Percentiles rank a stretch among this genome's conserved stretches.
These are phyloP conservation scores for Anodontia alba DNA, from an alignment of 2,888 invertebrate species.

Conservation along the genomic window DNA sequence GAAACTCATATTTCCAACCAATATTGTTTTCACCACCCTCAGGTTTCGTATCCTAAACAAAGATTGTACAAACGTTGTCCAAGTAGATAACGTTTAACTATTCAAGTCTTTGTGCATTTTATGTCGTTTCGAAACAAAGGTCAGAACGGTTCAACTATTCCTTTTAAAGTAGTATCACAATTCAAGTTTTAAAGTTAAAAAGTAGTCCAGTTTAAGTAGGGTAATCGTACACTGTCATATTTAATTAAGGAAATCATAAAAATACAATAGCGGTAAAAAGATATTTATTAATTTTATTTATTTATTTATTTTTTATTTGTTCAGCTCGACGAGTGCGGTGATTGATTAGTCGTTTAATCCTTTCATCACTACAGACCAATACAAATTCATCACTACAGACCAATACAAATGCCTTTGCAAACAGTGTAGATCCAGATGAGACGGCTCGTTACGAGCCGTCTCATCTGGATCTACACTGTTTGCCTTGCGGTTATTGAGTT, in stretches of 20 bases:
- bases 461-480: no score
- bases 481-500: no score
- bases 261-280: not conserved
- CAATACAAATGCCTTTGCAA: no score
- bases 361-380: no score
- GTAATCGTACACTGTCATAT: not conserved
- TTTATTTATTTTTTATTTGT: not conserved
- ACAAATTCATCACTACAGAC: no score
- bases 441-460: no score
- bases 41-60: not conserved
- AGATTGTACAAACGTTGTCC: not conserved
- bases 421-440: no score
- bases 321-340: not conserved
- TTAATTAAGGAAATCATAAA: not conserved
- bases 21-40: not conserved
- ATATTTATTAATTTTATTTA: not conserved
- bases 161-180: not conserved
- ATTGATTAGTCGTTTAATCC: not conserved
- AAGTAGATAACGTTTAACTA: constrained; percentile 1
- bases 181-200: not conserved
- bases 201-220: not conserved
- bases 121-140: not conserved
- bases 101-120: constrained; percentile 2
- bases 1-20: not conserved
- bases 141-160: constrained; percentile 2